phyloP scores from a whole-genome alignment of 2,797 vertebrate species.

The Spheniscus humboldti region DNA sequence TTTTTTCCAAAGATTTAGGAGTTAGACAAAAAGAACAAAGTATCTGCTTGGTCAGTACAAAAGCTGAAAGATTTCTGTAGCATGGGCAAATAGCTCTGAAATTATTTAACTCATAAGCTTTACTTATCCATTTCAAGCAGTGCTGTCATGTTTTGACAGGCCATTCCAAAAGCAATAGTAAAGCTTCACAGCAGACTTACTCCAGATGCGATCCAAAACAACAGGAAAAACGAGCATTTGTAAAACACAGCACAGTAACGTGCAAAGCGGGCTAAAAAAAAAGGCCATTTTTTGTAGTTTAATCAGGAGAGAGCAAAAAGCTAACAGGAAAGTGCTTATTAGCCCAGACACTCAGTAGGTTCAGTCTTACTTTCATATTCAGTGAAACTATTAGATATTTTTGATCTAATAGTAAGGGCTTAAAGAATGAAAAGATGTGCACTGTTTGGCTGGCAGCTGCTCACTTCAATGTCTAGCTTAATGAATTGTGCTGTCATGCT shows the following conservation, averaged over 20 bases:
- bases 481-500: constrained; percentile 4
- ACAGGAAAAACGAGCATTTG: neutral
- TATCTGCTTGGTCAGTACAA: neutral
- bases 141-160: neutral
- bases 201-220: neutral
- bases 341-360: neutral
- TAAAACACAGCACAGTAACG: neutral
- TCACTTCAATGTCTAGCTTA: neutral
- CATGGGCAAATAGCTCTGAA: neutral
- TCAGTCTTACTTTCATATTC: neutral
- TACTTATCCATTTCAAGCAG: neutral
- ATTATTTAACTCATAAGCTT: neutral
- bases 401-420: neutral
- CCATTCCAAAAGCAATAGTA: constrained; percentile 14
- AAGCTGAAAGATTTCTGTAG: neutral
- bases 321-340: neutral
- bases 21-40: neutral
- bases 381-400: neutral
- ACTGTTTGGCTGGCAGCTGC: neutral
- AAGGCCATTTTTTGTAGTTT: neutral
- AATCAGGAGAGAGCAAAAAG: neutral
- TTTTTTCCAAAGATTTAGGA: neutral
- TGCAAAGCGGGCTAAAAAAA: neutral
- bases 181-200: neutral
- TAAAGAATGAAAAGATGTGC: neutral